These are phyloP conservation scores for Strix aluco DNA, from an alignment of 2,113 vertebrate genomes.

Conservation along the genomic window DNA sequence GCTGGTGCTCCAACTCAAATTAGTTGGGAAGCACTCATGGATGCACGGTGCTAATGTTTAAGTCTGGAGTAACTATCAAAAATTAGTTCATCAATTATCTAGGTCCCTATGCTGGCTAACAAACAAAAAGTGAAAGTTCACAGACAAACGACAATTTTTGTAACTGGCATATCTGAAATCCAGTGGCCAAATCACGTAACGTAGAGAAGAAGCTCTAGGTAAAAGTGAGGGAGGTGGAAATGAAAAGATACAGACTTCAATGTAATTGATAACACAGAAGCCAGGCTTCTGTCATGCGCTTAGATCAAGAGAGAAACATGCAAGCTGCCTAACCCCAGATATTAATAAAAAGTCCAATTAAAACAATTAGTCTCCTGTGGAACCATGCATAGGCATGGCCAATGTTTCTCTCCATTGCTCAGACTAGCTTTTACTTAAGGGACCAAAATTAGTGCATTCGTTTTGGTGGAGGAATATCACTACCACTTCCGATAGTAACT, in stretches of 20 bases:
- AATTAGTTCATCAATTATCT: neutral
- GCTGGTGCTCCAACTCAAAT: neutral
- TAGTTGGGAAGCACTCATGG: neutral
- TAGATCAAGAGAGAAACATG: neutral
- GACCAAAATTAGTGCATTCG: neutral
- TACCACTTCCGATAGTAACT: neutral
- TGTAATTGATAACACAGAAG: neutral
- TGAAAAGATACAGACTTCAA: neutral
- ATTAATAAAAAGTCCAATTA: slow-evolving; percentile 26
- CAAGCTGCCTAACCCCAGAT: neutral
- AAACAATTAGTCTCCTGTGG: slow-evolving; percentile 7
- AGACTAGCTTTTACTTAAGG: neutral
- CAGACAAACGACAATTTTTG: neutral
- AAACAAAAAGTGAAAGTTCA: neutral
- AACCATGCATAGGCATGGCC: neutral
- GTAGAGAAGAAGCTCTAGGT: neutral
- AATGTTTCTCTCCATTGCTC: neutral
- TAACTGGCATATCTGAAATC: neutral
- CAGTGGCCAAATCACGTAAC: neutral
- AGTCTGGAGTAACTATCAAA: neutral
- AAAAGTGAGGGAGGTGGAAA: neutral
- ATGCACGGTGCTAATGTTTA: neutral
- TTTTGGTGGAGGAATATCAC: neutral
- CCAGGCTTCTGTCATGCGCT: neutral
- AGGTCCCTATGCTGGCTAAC: neutral